A percentile compares a stretch with the other conserved stretches of the same genome.
Evolutionary conservation across 2,113 vertebrate genomes (phyloP).

Genomic region (Mesoclemmys tuberculata): DNA sequence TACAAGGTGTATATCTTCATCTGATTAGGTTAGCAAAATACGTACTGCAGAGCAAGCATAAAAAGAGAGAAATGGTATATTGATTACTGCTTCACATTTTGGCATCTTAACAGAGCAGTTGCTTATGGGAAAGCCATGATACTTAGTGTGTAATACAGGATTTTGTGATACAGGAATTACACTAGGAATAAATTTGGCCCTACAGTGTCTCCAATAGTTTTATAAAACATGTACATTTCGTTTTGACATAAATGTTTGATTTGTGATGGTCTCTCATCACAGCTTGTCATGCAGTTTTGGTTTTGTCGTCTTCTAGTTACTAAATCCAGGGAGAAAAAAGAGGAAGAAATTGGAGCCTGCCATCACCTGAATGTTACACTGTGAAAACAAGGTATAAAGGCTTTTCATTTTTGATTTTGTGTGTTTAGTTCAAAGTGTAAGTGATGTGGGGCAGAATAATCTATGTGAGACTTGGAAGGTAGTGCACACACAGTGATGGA

Average conservation of each 20-base stretch:
- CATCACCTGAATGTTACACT: not conserved
- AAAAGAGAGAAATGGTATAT: not conserved
- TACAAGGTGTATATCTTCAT: constrained; percentile 68
- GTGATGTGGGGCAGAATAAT: not conserved
- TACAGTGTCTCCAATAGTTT: not conserved
- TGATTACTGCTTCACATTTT: not conserved
- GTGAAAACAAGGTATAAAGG: not conserved
- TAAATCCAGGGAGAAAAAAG: not conserved
- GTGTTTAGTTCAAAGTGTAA: not conserved
- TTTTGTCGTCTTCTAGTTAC: not conserved
- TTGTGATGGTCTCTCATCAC: not conserved
- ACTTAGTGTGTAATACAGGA: not conserved
- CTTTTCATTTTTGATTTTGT: not conserved
- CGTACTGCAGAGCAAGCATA: not conserved
- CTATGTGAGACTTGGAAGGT: not conserved
- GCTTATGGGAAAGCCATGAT: constrained; percentile 10
- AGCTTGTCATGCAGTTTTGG: not conserved
- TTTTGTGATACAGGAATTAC: not conserved
- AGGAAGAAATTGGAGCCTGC: not conserved
- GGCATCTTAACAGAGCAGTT: rapidly evolving
- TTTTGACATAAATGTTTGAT: not conserved
- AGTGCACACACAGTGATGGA: not conserved
- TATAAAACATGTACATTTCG: not conserved
- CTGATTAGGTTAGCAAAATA: constrained; percentile 43
- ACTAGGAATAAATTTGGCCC: not conserved